These are phyloP conservation scores for Gastrophysa polygoni DNA, from an alignment of 2,888 invertebrate species.

Conservation along the genomic window DNA sequence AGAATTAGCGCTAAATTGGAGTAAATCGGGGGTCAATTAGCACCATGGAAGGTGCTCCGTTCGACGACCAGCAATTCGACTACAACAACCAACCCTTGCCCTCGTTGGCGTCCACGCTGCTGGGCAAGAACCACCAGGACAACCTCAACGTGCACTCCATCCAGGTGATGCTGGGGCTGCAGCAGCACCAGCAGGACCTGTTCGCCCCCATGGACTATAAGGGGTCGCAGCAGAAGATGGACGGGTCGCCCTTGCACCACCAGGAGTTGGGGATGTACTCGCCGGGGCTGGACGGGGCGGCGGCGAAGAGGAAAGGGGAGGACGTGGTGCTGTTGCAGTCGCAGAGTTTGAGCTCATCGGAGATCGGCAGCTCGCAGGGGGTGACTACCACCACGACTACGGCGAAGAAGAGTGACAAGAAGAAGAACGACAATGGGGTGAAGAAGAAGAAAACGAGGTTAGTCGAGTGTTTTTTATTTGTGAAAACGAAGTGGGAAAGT, in stretches of 20 bases:
- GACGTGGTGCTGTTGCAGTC: conserved; percentile 58
- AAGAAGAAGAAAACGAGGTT: conserved; percentile 94
- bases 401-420: conserved; percentile 71
- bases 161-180: conserved; percentile 72
- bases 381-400: conserved; percentile 59
- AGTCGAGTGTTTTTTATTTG: conserved; percentile 19
- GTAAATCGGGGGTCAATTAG: too few species aligned
- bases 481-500: not conserved
- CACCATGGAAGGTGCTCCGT: conserved; percentile 70
- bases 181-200: conserved; percentile 59
- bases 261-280: conserved; percentile 56
- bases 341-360: conserved; percentile 56
- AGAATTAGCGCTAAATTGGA: conserved; percentile 48
- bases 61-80: conserved; percentile 81
- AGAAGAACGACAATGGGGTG: conserved; percentile 83
- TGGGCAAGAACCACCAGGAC: conserved; percentile 51
- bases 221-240: conserved; percentile 59
- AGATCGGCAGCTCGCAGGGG: conserved; percentile 48
- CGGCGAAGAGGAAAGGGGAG: conserved; percentile 53
- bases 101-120: conserved; percentile 54
- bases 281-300: conserved; percentile 46
- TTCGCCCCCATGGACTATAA: conserved; percentile 58
- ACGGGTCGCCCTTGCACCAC: conserved; percentile 57
- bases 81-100: conserved; percentile 66
- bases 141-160: conserved; percentile 68